These are phyloP conservation scores for Odontocerum albicorne DNA, from an alignment of 2,888 invertebrate species.

Conservation along the genomic window DNA sequence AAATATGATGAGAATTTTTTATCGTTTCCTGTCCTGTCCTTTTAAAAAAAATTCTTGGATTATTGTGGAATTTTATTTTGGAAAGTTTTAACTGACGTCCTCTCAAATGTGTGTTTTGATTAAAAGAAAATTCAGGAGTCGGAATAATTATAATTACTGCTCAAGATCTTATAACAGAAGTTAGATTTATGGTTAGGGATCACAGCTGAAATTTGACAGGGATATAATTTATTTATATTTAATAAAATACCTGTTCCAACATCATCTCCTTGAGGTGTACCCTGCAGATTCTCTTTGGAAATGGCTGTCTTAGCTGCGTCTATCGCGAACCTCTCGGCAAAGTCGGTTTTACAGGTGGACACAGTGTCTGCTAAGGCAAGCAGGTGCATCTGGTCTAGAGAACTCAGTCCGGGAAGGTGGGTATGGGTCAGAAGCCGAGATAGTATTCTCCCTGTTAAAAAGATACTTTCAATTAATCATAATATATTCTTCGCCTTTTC, in stretches of 20 bases:
- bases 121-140: no score
- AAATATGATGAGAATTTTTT: no score
- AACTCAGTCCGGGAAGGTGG: slow-evolving; percentile 91
- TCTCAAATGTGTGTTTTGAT: no score
- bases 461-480: neutral
- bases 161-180: no score
- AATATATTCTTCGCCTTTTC: neutral
- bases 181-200: no score
- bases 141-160: no score
- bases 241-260: slow-evolving; percentile 57
- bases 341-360: slow-evolving; percentile 86
- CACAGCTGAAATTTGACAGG: no score
- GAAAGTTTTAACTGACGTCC: no score
- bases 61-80: no score
- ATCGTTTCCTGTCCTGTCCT: no score
- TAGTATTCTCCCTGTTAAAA: slow-evolving; percentile 68
- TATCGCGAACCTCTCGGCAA: slow-evolving; percentile 78
- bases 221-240: no score
- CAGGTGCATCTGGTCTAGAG: slow-evolving; percentile 98
- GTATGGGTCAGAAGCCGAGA: slow-evolving; percentile 93
- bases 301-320: slow-evolving; percentile 65
- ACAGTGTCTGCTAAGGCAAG: slow-evolving; percentile 98
- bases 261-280: slow-evolving; percentile 55
- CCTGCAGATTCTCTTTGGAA: slow-evolving; percentile 64
- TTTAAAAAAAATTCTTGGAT: no score